Conservation (phyloP, 2,888 invertebrate genomes). For the Polydrusus cervinus region DNA sequence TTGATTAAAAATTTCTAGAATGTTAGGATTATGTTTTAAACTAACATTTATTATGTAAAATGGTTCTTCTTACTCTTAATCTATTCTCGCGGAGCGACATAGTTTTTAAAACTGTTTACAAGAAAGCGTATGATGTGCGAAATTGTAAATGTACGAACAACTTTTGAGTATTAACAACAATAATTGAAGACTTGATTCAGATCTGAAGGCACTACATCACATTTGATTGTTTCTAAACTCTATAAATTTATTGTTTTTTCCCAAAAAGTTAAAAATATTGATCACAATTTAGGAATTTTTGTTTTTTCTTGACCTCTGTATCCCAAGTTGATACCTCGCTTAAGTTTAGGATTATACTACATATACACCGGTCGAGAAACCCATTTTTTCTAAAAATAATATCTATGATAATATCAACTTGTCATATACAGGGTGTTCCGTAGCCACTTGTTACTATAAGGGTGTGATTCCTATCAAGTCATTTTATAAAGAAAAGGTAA, state of each 20-base stretch:
- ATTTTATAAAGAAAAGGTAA: too few species aligned
- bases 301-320: neutral
- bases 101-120: conserved; percentile 16
- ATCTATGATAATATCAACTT: neutral
- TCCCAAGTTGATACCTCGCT: neutral
- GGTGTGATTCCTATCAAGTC: too few species aligned
- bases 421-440: too few species aligned
- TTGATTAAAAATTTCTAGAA: too few species aligned
- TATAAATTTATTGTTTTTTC: conserved; percentile 22
- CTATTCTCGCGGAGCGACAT: neutral
- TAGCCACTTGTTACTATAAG: too few species aligned
- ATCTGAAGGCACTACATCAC: conserved; percentile 70
- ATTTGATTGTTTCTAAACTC: conserved; percentile 54
- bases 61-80: too few species aligned
- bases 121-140: conserved; percentile 7
- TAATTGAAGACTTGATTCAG: conserved; percentile 59
- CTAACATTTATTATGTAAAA: too few species aligned
- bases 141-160: conserved; percentile 26
- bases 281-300: conserved; percentile 27
- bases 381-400: neutral
- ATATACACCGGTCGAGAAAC: neutral
- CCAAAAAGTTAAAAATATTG: conserved; percentile 9
- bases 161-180: conserved; percentile 48
- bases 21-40: too few species aligned
- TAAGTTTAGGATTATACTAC: neutral